Percentiles rank a stretch among this genome's conserved stretches.
phyloP scores from a whole-genome alignment of 2,113 vertebrate genomes.

The Toxostoma redivivum region DNA sequence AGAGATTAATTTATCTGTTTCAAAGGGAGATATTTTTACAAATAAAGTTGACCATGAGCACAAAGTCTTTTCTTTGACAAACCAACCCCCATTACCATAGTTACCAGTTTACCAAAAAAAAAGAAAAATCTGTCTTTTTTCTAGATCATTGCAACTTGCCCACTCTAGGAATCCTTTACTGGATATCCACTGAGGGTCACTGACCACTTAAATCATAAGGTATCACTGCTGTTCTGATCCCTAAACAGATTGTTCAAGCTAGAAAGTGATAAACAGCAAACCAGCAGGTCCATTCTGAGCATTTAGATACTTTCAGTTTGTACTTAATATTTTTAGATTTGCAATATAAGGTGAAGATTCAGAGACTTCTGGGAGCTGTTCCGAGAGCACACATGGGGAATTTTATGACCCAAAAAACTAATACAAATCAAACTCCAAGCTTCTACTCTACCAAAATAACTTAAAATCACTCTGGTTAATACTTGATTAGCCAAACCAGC shows the following conservation, averaged over 20 bases:
- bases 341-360: background rate
- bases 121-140: background rate
- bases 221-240: background rate
- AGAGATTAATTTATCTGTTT: background rate
- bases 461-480: background rate
- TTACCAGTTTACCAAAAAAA: background rate
- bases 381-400: background rate
- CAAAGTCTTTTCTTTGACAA: background rate
- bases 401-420: background rate
- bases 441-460: background rate
- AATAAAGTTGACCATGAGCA: background rate
- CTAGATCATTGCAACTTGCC: background rate
- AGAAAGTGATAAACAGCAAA: background rate
- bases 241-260: background rate
- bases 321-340: background rate
- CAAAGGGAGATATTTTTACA: background rate
- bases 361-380: background rate
- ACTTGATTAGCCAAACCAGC: background rate
- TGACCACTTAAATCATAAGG: background rate
- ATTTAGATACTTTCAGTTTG: background rate
- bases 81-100: background rate
- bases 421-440: conserved; percentile 7
- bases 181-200: background rate
- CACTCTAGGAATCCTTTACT: background rate
- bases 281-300: background rate